A percentile compares a stretch with the other conserved stretches of the same genome.
Evolutionary conservation across 1,140 invertebrate species (phyloP).

Genomic region (Calliopsis andreniformis): DNA sequence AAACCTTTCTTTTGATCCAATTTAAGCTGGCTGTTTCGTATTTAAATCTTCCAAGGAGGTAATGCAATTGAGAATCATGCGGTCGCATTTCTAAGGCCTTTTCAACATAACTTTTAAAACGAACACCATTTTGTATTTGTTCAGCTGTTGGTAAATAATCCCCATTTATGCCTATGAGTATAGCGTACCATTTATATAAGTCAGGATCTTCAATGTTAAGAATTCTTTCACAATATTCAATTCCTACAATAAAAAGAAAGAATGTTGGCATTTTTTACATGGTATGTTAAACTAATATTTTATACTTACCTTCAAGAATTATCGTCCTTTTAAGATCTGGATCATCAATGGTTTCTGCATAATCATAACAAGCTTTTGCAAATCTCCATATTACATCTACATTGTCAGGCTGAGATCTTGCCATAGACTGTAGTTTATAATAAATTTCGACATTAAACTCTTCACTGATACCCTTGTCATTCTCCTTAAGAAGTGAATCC

Average conservation of each 20-base stretch:
- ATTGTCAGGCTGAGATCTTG: conserved; percentile 76
- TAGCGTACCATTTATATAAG: conserved; percentile 91
- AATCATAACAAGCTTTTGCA: conserved; percentile 84
- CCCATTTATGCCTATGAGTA: conserved; percentile 85
- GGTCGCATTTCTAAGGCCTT: conserved; percentile 86
- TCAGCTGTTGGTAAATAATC: conserved; percentile 85
- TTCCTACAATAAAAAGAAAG: conserved; percentile 78
- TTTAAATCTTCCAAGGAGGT: conserved; percentile 87
- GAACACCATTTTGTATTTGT: conserved; percentile 86
- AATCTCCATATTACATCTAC: conserved; percentile 86
- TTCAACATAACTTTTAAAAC: conserved; percentile 88
- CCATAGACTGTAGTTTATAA: conserved; percentile 73
- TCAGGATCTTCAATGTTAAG: conserved; percentile 83
- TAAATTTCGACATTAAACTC: conserved; percentile 67
- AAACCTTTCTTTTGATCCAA: conserved; percentile 88
- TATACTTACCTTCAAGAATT: conserved; percentile 82
- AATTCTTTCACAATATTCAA: conserved; percentile 83
- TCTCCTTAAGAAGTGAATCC: conserved; percentile 62
- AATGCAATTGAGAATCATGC: conserved; percentile 85
- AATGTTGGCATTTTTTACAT: neutral
- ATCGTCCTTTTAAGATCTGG: conserved; percentile 81
- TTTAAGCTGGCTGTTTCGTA: conserved; percentile 85
- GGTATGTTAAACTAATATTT: conserved; percentile 4
- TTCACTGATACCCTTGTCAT: conserved; percentile 61
- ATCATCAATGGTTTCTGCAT: conserved; percentile 80